Conservation (phyloP, 2,888 invertebrate genomes). For the Tipula confusa region DNA sequence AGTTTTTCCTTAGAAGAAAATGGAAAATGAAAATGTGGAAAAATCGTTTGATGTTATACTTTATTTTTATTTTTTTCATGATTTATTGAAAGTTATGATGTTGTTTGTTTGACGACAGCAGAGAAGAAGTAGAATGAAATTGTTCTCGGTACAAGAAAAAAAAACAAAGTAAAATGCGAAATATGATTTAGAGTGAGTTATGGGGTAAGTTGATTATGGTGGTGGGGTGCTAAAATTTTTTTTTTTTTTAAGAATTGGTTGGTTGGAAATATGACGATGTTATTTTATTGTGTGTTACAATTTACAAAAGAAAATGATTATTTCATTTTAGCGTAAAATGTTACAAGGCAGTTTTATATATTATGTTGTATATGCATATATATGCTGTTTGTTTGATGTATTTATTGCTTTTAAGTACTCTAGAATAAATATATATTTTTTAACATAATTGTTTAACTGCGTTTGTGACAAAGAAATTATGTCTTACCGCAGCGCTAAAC, state of each 20-base stretch:
- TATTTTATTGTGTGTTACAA: slow-evolving; percentile 12
- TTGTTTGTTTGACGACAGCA: slow-evolving; percentile 16
- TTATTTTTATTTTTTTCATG: background rate
- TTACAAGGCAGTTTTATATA: too few relatives aligned
- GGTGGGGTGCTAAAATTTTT: background rate
- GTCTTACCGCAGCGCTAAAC: too few relatives aligned
- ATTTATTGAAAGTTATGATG: slow-evolving; percentile 25
- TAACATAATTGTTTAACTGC: background rate
- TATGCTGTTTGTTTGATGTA: background rate
- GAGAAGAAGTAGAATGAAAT: background rate
- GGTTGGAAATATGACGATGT: background rate
- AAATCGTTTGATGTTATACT: slow-evolving; percentile 25
- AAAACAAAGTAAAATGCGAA: background rate
- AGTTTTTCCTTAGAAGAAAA: background rate
- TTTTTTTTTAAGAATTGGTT: background rate
- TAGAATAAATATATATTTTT: slow-evolving; percentile 4
- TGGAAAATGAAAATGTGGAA: background rate
- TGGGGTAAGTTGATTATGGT: too few relatives aligned
- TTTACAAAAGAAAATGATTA: background rate
- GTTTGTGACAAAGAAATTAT: background rate
- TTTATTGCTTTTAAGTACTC: slow-evolving; percentile 12
- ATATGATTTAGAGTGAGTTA: too few relatives aligned
- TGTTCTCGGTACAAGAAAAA: background rate
- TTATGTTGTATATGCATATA: too few relatives aligned
- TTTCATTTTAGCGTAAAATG: too few relatives aligned